Conservation (phyloP, 2,797 vertebrate species). For the Brachyrhaphis roseni region DNA sequence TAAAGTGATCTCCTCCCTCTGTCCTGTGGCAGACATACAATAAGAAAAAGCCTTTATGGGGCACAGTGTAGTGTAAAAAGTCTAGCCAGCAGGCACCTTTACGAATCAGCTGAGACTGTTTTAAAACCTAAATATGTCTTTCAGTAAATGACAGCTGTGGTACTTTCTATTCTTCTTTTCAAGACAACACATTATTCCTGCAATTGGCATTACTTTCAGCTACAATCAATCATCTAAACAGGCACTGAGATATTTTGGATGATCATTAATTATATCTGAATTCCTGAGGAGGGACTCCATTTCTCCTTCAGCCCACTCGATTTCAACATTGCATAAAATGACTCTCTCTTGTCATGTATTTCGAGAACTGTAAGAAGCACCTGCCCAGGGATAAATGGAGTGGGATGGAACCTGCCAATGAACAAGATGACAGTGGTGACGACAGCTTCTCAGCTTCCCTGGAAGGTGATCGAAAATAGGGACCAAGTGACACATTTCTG, state of each 20-base stretch:
- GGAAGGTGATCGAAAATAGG: constrained; percentile 68
- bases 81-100: constrained; percentile 51
- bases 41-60: constrained; percentile 59
- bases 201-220: constrained; percentile 47
- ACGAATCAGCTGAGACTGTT: constrained; percentile 37
- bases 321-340: constrained; percentile 53
- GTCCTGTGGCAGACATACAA: constrained; percentile 59
- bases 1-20: constrained; percentile 44
- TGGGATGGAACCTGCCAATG: constrained; percentile 58
- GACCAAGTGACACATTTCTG: constrained; percentile 71
- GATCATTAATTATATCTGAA: constrained; percentile 26
- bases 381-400: constrained; percentile 59
- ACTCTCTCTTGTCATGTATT: constrained; percentile 68
- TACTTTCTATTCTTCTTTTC: constrained; percentile 14
- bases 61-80: constrained; percentile 57
- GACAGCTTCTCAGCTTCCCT: constrained; percentile 66
- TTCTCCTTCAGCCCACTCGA: constrained; percentile 38
- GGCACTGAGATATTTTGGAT: constrained; percentile 17
- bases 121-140: constrained; percentile 38
- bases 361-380: constrained; percentile 54
- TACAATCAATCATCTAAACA: constrained; percentile 45
- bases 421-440: constrained; percentile 60
- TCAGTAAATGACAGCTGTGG: constrained; percentile 25
- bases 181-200: constrained; percentile 36
- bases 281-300: constrained; percentile 7